These are phyloP conservation scores for Odontothrips loti DNA, from an alignment of 2,888 invertebrate species.

Conservation along the genomic window DNA sequence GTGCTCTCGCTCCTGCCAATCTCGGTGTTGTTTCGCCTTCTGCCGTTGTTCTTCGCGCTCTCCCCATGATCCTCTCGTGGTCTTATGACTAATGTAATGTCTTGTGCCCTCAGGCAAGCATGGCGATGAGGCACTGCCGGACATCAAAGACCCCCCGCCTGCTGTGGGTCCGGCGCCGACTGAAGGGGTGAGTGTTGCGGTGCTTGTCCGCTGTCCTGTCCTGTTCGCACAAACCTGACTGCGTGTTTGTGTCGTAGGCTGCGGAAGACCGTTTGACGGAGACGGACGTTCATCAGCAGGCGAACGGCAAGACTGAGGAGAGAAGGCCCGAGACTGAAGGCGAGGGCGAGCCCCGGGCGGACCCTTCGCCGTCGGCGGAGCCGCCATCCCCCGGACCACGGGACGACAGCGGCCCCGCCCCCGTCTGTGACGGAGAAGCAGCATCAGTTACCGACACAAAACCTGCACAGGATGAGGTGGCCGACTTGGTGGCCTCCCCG, in stretches of 20 bases:
- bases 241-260: neutral
- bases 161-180: slow-evolving; percentile 20
- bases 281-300: neutral
- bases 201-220: neutral
- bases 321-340: neutral
- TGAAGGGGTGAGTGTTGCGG: neutral
- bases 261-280: neutral
- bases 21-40: neutral
- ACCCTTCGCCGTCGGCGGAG: neutral
- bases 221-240: neutral
- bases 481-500: neutral
- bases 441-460: neutral
- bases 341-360: neutral
- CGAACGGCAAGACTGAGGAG: slow-evolving; percentile 22
- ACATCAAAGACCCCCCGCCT: neutral
- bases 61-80: no score
- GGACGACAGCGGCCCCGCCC: neutral
- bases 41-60: no score
- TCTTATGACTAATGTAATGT: neutral
- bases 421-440: neutral
- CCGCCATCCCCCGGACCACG: neutral
- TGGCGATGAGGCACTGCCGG: neutral
- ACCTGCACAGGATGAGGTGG: neutral
- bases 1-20: neutral
- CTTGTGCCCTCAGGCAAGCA: neutral